phyloP scores from a whole-genome alignment of 2,797 vertebrate genomes.

The Neostethus bicornis region DNA sequence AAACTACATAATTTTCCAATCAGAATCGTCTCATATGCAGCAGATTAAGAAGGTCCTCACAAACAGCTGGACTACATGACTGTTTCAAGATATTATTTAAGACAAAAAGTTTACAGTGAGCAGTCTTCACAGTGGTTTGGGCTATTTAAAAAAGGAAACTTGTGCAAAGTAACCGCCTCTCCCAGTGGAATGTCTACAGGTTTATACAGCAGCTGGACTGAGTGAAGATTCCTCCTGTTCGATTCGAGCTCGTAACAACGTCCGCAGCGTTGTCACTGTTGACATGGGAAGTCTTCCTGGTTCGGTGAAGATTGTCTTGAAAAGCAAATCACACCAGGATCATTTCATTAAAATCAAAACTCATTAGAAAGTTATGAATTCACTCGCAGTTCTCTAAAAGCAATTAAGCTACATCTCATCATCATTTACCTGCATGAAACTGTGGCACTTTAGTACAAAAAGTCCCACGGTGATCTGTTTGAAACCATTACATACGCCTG shows the following conservation, averaged over 20 bases:
- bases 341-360: conserved; percentile 24
- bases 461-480: conserved; percentile 87
- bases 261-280: conserved; percentile 85
- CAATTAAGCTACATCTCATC: too few species aligned
- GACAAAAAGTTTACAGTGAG: conserved; percentile 14
- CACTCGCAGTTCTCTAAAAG: too few species aligned
- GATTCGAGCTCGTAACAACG: conserved; percentile 77
- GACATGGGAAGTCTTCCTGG: conserved; percentile 88
- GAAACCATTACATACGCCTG: conserved; percentile 90
- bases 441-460: conserved; percentile 89
- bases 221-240: conserved; percentile 69
- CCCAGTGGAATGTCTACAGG: conserved; percentile 66
- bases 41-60: conserved; percentile 4
- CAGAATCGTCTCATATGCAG: conserved; percentile 30
- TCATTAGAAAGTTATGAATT: conserved; percentile 1
- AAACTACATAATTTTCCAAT: conserved; percentile 23
- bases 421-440: conserved; percentile 92
- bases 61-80: conserved; percentile 15
- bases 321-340: conserved; percentile 23
- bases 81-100: conserved; percentile 20
- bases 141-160: conserved; percentile 1
- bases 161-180: conserved; percentile 42
- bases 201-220: conserved; percentile 4
- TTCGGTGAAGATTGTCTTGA: conserved; percentile 89
- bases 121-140: conserved; percentile 13